Evolutionary conservation across 1,140 invertebrate species (phyloP).

Genomic region (Drosophila sucinea): DNA sequence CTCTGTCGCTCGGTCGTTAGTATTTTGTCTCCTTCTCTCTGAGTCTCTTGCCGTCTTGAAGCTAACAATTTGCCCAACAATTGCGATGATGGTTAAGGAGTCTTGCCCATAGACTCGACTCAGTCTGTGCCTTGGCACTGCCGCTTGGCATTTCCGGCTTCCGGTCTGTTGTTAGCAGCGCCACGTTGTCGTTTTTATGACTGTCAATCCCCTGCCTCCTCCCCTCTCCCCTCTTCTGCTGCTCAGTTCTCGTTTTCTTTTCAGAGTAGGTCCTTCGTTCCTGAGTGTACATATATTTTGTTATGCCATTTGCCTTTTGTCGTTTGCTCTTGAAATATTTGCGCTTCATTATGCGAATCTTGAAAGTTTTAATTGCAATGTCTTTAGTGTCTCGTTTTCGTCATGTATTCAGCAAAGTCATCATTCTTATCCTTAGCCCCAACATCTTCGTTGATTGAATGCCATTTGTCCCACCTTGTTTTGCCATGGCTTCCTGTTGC

Average conservation of each 20-base stretch:
- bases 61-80: conserved; percentile 61
- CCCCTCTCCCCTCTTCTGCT: neutral
- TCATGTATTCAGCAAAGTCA: conserved; percentile 24
- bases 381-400: conserved; percentile 42
- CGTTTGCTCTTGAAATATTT: conserved; percentile 67
- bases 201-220: conserved; percentile 17
- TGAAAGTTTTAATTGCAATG: conserved; percentile 66
- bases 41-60: conserved; percentile 3
- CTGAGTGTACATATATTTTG: conserved; percentile 25
- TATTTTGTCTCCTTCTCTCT: neutral
- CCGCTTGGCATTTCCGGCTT: conserved; percentile 71
- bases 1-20: neutral
- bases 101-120: neutral
- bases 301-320: conserved; percentile 49
- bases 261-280: neutral
- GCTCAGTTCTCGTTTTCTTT: conserved; percentile 2
- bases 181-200: conserved; percentile 69
- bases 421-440: conserved; percentile 4
- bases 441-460: conserved; percentile 68
- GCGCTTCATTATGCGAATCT: conserved; percentile 66
- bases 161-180: conserved; percentile 64
- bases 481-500: conserved; percentile 12
- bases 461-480: conserved; percentile 53
- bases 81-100: conserved; percentile 41
- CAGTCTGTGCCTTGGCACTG: conserved; percentile 56